Evolutionary conservation across 2,113 vertebrate species (phyloP).

Genomic region (Petaurus breviceps): DNA sequence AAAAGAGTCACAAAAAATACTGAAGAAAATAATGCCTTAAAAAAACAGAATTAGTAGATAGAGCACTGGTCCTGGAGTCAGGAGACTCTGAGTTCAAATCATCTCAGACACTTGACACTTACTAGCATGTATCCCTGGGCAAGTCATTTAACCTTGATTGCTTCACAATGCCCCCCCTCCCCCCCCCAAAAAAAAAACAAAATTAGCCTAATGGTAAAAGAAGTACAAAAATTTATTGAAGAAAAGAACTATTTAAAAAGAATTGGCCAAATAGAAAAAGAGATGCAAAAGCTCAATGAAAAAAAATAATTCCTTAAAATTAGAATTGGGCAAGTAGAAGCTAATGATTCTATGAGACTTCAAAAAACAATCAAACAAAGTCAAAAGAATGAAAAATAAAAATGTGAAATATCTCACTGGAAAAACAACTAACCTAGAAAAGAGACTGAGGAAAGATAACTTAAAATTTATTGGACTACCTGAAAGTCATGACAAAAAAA

Average conservation of each 20-base stretch:
- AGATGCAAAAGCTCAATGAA: background rate
- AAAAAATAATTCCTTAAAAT: background rate
- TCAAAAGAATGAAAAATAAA: no score
- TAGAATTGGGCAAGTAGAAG: background rate
- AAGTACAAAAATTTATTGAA: background rate
- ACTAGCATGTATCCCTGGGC: no score
- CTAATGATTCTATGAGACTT: no score
- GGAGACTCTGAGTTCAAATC: no score
- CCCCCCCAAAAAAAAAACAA: background rate
- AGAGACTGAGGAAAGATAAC: background rate
- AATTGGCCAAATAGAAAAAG: background rate
- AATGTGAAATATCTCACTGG: no score
- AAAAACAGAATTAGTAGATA: no score
- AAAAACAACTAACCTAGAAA: background rate
- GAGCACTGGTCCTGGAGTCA: no score
- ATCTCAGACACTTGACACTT: no score
- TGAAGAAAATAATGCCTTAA: background rate
- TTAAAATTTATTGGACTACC: background rate
- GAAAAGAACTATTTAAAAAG: background rate
- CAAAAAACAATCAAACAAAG: no score
- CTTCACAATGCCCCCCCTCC: no score
- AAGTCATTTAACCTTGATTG: no score
- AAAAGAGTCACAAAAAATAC: background rate
- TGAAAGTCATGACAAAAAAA: background rate
- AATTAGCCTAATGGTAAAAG: background rate